Base-by-base conservation (phyloP, 2,797 vertebrate species). In the Syngnathus acus region DNA sequence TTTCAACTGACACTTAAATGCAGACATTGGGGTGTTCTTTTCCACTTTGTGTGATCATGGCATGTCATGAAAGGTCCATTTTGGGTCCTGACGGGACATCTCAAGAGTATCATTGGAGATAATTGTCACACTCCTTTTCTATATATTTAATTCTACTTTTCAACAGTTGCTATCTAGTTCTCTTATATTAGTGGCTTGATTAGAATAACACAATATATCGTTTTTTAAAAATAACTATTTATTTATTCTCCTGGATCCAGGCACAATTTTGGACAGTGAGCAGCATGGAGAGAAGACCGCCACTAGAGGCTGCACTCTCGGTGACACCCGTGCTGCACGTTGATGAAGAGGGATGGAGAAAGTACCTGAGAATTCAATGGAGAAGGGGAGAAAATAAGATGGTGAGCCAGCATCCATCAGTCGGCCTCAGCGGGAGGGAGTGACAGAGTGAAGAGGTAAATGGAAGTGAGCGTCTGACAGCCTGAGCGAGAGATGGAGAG, bases 241-340 rank as follows among this genome's bases (percentile, higher is more conserved):
- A 3, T 32, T 32, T 32, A 5, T 42, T 50, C 32, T 64, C 45
- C 62, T 51, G 9, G 26, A n/a, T 43, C 37, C 37, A 32, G 32
- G 45, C 10, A 7, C 19, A 3, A n/a, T 39, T 38, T 14, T 53
- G 21, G 11, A 51, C 63, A 2, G 45, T 67, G 65, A 81, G 79
- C 66, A 53, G 64, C 80, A 77, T 45, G 43, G 21, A 66, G 69
- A 79, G 78, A 71, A 37, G 55, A 26, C 76, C 71, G 77, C 91
- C 92, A 88, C 91, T 91, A 92, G 90, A 85, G 92, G 91, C 84
- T 87, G 87, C 89, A 87, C 80, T 68, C 85, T 82, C 72, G 82
- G 83, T 88, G 81, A 78, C 77, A 79, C 54, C 63, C 47, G 77
- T 50, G 55, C 17, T 32, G 21, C 23, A 59, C 65, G 66, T 37